Evolutionary conservation across 2,888 invertebrate species (phyloP).

Genomic region (Callosobruchus maculatus): DNA sequence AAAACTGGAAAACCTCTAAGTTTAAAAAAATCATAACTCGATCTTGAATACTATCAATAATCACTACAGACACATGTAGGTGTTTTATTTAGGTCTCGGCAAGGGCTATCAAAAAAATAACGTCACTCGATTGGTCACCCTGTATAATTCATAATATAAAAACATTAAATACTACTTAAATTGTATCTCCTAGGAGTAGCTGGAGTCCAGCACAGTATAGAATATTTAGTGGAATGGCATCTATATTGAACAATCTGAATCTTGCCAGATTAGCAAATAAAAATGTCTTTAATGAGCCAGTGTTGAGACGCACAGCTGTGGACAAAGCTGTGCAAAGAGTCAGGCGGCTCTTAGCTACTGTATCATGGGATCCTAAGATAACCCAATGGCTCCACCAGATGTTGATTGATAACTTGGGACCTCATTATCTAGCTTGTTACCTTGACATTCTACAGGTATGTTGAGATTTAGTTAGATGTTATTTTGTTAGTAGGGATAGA

Average conservation of each 20-base stretch:
- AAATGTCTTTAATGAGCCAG: conserved; percentile 61
- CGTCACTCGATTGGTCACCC: too few species aligned
- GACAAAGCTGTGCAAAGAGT: conserved; percentile 67
- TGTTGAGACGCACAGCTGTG: conserved; percentile 64
- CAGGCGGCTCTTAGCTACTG: conserved; percentile 63
- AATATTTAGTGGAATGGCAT: conserved; percentile 63
- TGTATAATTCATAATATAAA: too few species aligned
- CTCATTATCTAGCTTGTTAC: conserved; percentile 66
- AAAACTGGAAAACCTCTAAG: too few species aligned
- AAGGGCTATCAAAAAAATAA: too few species aligned
- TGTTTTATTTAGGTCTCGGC: too few species aligned
- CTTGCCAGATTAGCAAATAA: conserved; percentile 61
- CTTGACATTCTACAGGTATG: conserved; percentile 72
- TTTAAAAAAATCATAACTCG: too few species aligned
- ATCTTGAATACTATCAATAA: too few species aligned
- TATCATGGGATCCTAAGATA: conserved; percentile 70
- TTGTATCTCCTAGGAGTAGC: conserved; percentile 48
- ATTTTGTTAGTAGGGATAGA: too few species aligned
- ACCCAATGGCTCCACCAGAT: conserved; percentile 75
- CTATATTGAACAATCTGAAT: conserved; percentile 64
- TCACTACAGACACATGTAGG: too few species aligned
- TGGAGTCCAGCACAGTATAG: conserved; percentile 66
- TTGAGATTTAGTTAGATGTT: conserved; percentile 3
- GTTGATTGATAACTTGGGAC: conserved; percentile 64
- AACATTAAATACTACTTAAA: too few species aligned